Conservation (phyloP, 2,797 vertebrate genomes). For the Intellagama lesueurii region DNA sequence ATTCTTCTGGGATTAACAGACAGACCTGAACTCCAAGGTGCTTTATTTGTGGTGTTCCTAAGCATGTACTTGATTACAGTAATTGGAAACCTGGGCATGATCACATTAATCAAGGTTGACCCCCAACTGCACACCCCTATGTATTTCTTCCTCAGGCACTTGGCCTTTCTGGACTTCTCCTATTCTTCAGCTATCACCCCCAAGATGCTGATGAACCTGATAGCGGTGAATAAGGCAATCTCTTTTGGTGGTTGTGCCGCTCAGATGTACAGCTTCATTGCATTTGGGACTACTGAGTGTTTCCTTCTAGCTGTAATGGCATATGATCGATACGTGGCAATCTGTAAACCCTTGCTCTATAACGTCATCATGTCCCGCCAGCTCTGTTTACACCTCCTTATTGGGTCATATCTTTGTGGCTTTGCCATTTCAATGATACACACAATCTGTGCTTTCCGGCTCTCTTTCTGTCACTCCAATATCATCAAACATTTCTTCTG, state of each 20-base stretch:
- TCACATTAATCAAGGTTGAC: not conserved
- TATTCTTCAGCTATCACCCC: slow-evolving; percentile 9
- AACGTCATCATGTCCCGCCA: not conserved
- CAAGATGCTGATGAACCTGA: slow-evolving; percentile 4
- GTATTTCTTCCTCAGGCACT: slow-evolving; percentile 27
- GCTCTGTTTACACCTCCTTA: not conserved
- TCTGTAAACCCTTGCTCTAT: slow-evolving; percentile 20
- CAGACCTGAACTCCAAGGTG: not conserved
- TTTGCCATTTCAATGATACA: slow-evolving; percentile 23
- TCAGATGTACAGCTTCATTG: slow-evolving; percentile 22
- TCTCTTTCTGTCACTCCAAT: not conserved
- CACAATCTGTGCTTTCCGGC: not conserved
- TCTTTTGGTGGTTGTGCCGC: not conserved
- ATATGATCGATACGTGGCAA: slow-evolving; percentile 16
- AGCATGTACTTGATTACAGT: not conserved
- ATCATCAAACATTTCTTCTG: slow-evolving; percentile 30
- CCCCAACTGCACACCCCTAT: not conserved
- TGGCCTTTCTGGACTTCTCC: slow-evolving; percentile 28
- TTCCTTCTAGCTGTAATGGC: slow-evolving; percentile 14
- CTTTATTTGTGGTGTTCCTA: slow-evolving; percentile 17
- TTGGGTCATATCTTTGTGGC: slow-evolving; percentile 18
- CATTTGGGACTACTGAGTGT: not conserved
- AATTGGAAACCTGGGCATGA: slow-evolving; percentile 21
- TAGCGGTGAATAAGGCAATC: not conserved
- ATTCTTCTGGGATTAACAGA: slow-evolving; percentile 5